Evolutionary conservation across 2,113 vertebrate genomes (phyloP).

Genomic region (Acinonyx jubatus): DNA sequence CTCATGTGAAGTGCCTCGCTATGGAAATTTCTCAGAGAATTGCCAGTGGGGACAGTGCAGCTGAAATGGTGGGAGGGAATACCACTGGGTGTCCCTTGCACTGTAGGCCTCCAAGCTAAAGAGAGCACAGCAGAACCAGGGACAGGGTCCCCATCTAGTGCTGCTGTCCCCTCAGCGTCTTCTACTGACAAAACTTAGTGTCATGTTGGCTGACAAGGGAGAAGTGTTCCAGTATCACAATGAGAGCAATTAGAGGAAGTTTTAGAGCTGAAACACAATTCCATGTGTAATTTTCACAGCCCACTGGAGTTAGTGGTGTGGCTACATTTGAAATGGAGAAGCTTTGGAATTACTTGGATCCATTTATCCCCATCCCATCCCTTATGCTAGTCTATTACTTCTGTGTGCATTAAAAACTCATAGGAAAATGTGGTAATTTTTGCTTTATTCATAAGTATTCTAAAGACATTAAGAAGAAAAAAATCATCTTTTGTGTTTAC

Average conservation of each 20-base stretch:
- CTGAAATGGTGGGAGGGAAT: not conserved
- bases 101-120: no score
- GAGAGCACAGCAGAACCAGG: not conserved
- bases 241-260: not conserved
- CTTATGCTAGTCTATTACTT: not conserved
- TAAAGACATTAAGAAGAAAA: not conserved
- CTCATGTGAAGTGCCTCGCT: not conserved
- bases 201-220: not conserved
- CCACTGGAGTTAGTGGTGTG: not conserved
- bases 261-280: not conserved
- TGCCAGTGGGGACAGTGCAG: not conserved
- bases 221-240: not conserved
- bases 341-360: not conserved
- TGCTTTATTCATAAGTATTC: not conserved
- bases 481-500: not conserved
- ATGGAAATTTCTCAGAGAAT: not conserved
- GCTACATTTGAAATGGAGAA: not conserved
- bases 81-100: not conserved
- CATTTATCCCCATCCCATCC: not conserved
- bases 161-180: no score
- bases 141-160: not conserved
- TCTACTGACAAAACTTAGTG: not conserved
- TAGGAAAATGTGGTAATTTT: not conserved
- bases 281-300: not conserved
- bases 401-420: not conserved